A percentile compares a stretch with the other conserved stretches of the same genome.
phyloP scores from a whole-genome alignment of 2,797 vertebrate genomes.

The Pangasius djambal region DNA sequence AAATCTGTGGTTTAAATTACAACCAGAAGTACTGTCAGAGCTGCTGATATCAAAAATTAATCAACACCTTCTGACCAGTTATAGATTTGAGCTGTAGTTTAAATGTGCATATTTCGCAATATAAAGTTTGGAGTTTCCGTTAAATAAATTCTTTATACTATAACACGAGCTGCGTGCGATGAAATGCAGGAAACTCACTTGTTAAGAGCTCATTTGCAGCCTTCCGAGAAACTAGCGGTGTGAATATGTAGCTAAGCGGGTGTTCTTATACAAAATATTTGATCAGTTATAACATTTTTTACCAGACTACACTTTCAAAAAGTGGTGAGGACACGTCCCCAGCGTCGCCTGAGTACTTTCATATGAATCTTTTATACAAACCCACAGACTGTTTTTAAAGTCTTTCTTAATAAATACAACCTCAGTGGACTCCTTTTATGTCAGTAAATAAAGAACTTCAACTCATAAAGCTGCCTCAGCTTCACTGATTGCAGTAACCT shows the following conservation, averaged over 20 bases:
- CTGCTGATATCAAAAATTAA: not conserved
- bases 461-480: slow-evolving; percentile 23
- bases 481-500: slow-evolving; percentile 17
- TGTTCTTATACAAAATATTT: not conserved
- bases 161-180: not conserved
- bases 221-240: not conserved
- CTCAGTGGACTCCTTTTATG: slow-evolving; percentile 23
- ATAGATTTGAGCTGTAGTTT: not conserved
- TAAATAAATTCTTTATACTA: not conserved
- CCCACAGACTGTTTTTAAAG: slow-evolving; percentile 29
- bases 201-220: not conserved
- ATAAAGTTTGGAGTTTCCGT: not conserved
- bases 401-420: slow-evolving; percentile 18
- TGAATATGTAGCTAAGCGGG: not conserved
- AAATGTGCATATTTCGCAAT: not conserved
- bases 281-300: not conserved
- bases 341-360: not conserved
- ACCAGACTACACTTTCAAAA: not conserved
- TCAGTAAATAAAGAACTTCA: slow-evolving; percentile 13
- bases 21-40: not conserved
- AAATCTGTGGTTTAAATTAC: not conserved
- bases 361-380: not conserved
- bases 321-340: not conserved
- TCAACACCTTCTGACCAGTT: not conserved
- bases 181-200: not conserved